Evolutionary conservation across 2,888 invertebrate genomes (phyloP).

Genomic region (Andrena dorsata): DNA sequence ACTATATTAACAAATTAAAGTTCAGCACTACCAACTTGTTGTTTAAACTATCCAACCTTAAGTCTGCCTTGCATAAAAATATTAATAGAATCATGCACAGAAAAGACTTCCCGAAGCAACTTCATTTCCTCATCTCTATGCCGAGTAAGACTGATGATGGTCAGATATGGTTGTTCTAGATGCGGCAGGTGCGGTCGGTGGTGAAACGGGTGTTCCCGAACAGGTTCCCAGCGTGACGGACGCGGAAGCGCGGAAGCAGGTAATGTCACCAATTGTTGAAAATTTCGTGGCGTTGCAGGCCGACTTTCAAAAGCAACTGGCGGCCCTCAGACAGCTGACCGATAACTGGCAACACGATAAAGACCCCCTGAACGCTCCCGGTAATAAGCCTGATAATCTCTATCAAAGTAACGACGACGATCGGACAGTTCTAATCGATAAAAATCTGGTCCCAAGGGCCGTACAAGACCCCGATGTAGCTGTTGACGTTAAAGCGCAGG

Average conservation of each 20-base stretch:
- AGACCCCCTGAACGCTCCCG: slow-evolving; percentile 66
- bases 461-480: slow-evolving; percentile 61
- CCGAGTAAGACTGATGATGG: not conserved
- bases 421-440: slow-evolving; percentile 67
- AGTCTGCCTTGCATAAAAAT: too few relatives aligned
- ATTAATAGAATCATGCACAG: too few relatives aligned
- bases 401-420: slow-evolving; percentile 70
- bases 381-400: slow-evolving; percentile 77
- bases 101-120: not conserved
- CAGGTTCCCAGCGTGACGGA: slow-evolving; percentile 75
- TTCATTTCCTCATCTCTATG: too few relatives aligned
- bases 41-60: too few relatives aligned
- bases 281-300: slow-evolving; percentile 82
- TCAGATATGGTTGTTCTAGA: slow-evolving; percentile 64
- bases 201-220: slow-evolving; percentile 74
- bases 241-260: slow-evolving; percentile 82
- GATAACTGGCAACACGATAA: slow-evolving; percentile 78
- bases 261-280: slow-evolving; percentile 81
- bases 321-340: slow-evolving; percentile 77
- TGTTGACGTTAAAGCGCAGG: slow-evolving; percentile 49
- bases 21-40: too few relatives aligned
- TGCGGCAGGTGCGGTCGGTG: slow-evolving; percentile 77
- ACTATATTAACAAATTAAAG: too few relatives aligned
- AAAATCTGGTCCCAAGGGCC: slow-evolving; percentile 72
- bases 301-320: slow-evolving; percentile 80